Percentiles rank a stretch among this genome's conserved stretches.
Conservation (phyloP, 1,140 invertebrate species). For the Atta texana region DNA sequence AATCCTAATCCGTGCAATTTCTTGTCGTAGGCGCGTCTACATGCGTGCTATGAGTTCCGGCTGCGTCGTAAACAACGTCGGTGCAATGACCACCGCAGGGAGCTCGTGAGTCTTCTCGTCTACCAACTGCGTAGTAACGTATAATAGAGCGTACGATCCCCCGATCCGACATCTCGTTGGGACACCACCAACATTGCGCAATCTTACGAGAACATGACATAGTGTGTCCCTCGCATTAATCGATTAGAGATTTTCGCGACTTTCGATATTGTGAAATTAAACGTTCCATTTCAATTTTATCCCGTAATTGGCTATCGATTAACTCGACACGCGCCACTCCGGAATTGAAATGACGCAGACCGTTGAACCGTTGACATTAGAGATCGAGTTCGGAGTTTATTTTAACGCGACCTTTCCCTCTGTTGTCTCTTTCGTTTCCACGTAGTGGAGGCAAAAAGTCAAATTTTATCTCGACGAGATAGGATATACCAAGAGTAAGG, state of each 20-base stretch:
- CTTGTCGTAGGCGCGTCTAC: neutral
- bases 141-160: neutral
- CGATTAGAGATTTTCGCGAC: neutral
- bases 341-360: constrained; percentile 37
- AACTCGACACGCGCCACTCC: neutral
- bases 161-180: neutral
- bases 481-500: neutral
- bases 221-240: no score
- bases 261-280: neutral
- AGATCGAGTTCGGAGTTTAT: neutral
- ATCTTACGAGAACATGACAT: neutral
- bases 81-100: constrained; percentile 33
- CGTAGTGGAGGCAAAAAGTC: neutral
- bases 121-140: constrained; percentile 14
- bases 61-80: constrained; percentile 27
- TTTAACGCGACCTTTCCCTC: neutral
- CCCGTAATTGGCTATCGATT: constrained; percentile 39
- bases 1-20: neutral
- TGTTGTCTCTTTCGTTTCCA: neutral
- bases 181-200: constrained; percentile 15
- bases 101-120: neutral
- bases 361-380: constrained; percentile 9
- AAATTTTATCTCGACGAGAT: neutral
- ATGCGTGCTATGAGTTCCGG: neutral
- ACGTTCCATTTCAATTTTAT: neutral